Evolutionary conservation across 2,888 invertebrate genomes (phyloP).

Genomic region (Gibbula magus): DNA sequence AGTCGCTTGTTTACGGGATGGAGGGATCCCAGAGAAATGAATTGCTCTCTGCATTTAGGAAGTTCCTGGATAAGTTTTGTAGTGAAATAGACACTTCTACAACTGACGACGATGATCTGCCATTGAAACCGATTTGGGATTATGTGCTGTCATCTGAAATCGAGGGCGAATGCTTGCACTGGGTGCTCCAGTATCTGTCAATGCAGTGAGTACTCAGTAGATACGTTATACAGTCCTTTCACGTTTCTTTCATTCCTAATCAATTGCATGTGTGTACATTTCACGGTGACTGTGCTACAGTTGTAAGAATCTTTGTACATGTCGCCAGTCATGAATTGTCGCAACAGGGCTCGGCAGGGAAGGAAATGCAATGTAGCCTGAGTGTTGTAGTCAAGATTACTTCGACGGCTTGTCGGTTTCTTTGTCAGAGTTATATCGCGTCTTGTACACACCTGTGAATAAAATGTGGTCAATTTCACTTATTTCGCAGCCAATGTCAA

Average conservation of each 20-base stretch:
- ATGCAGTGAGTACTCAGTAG: slow-evolving; percentile 53
- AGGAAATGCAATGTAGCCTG: too few species aligned
- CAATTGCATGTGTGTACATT: too few species aligned
- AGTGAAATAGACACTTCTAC: slow-evolving; percentile 51
- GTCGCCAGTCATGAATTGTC: too few species aligned
- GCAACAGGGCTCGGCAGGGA: too few species aligned
- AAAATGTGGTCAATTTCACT: too few species aligned
- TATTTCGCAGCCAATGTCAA: too few species aligned
- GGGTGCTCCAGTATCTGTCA: slow-evolving; percentile 66
- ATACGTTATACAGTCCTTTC: background rate
- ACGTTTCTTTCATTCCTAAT: background rate
- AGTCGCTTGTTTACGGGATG: slow-evolving; percentile 51
- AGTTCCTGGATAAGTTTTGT: slow-evolving; percentile 61
- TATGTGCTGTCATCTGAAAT: slow-evolving; percentile 60
- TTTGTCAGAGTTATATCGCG: too few species aligned
- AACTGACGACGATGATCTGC: slow-evolving; percentile 52
- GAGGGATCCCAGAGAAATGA: slow-evolving; percentile 54
- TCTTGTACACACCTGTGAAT: too few species aligned
- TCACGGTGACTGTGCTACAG: too few species aligned
- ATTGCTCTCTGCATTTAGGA: slow-evolving; percentile 48
- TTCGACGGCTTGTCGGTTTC: too few species aligned
- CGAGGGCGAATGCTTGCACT: slow-evolving; percentile 69
- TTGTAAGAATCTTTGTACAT: too few species aligned
- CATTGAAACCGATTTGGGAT: slow-evolving; percentile 50
- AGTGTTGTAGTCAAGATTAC: too few species aligned